These are phyloP conservation scores for Eurois occulta DNA, from an alignment of 2,888 invertebrate genomes.

Conservation along the genomic window DNA sequence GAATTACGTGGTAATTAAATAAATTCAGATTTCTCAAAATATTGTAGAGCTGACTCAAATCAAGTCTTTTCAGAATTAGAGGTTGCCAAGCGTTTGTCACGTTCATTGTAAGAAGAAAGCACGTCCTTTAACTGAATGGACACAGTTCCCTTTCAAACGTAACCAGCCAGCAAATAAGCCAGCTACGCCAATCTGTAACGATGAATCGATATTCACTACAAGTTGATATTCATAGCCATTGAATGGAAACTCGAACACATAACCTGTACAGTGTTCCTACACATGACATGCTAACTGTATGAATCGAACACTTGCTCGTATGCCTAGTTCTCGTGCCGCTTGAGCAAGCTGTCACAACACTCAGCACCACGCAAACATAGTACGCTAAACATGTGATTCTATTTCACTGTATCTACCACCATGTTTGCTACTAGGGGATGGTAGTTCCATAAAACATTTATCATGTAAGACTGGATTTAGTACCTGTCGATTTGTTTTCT, in stretches of 20 bases:
- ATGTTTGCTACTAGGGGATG: neutral
- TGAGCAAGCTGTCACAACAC: slow-evolving; percentile 15
- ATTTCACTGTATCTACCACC: neutral
- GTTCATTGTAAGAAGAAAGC: neutral
- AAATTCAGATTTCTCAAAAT: neutral
- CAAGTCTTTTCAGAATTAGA: neutral
- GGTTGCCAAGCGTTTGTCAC: neutral
- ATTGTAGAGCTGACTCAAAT: neutral
- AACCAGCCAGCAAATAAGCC: neutral
- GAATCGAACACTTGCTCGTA: neutral
- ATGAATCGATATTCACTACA: neutral
- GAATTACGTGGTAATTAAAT: neutral
- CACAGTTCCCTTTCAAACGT: neutral
- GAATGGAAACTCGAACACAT: slow-evolving; percentile 17
- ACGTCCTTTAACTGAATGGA: neutral
- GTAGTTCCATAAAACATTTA: neutral
- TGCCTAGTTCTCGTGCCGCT: neutral
- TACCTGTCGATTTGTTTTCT: slow-evolving; percentile 1
- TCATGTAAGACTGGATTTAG: neutral
- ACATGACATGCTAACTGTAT: neutral
- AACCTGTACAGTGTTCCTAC: neutral
- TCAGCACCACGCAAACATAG: neutral
- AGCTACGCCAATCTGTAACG: neutral
- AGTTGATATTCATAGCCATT: neutral
- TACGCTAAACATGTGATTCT: slow-evolving; percentile 5